Percentiles rank a stretch among this genome's conserved stretches.
Evolutionary conservation across 2,113 vertebrate species (phyloP).

Genomic region (Pseudolaguvia tuberculata): DNA sequence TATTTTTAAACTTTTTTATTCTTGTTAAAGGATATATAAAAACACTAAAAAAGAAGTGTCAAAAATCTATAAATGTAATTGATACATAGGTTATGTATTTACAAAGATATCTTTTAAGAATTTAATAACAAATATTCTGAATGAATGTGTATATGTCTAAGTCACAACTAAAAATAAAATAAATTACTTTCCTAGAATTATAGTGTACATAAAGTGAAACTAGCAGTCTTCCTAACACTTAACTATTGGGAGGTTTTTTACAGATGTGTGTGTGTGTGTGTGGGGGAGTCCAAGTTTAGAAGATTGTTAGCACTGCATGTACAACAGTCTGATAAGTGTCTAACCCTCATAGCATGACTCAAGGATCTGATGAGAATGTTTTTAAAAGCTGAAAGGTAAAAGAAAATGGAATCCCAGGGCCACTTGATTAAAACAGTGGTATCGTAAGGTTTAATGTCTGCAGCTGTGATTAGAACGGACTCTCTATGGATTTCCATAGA

Average conservation of each 20-base stretch:
- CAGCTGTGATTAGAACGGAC: conserved; percentile 46
- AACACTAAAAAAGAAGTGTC: not conserved
- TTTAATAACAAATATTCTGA: not conserved
- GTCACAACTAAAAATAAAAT: not conserved
- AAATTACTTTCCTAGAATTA: not conserved
- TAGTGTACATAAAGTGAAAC: not conserved
- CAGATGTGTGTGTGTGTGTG: not conserved
- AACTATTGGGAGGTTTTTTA: not conserved
- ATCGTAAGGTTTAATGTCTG: conserved; percentile 54
- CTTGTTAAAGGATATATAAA: not conserved
- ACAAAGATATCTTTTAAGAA: not conserved
- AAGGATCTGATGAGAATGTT: conserved; percentile 61
- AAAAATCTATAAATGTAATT: too few relatives aligned
- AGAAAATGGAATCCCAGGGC: conserved; percentile 58
- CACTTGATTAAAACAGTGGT: conserved; percentile 62
- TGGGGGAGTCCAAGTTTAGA: not conserved
- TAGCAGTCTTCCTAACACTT: not conserved
- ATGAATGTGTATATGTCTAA: not conserved
- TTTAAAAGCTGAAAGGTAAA: conserved; percentile 62
- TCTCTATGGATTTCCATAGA: conserved; percentile 50
- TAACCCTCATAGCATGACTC: conserved; percentile 45
- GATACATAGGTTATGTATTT: not conserved
- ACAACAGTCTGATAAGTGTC: not conserved
- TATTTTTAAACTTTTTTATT: too few relatives aligned
- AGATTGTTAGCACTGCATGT: not conserved